Base-by-base conservation (phyloP, 2,888 invertebrate genomes). In the Pyrocoelia pectoralis region DNA sequence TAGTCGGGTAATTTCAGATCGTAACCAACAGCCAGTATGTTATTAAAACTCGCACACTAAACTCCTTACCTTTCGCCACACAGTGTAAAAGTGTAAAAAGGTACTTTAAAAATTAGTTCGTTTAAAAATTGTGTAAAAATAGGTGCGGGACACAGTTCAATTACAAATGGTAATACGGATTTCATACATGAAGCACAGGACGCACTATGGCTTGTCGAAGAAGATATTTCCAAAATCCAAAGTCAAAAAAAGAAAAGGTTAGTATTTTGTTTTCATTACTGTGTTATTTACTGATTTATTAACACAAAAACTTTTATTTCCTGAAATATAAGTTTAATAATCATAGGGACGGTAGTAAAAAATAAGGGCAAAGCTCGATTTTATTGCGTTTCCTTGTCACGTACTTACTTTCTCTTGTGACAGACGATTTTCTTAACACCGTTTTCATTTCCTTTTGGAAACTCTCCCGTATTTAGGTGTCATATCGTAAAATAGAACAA, bases 121-220 rank as follows among this genome's bases (percentile, higher is more conserved):
- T 51, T 57, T 18, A 51, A 28, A 28, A 29, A 41, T 15, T 48
- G 19, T 53, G 46, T 54, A 81, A 85, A 84, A 81, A 86, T 86
- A 86, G 86, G 86, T 79, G 83, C 85, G 70, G 83, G 83, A 78
- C 84, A 84, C 72, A 85, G 85, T 79, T 80, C 79, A 73, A 82
- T 68, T 15, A 24, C 66, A 6, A 65, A 71, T 68, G 69, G 67
- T 53, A 43, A 67, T 15, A 59, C 61, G 54, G 76, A 76, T 62
- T 69, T 75, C 60, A 62, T 79, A 49, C 73, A 75, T 51, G 76
- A 81, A 61, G 77, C 76, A 48, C 78, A 80, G 69, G 79, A 79
- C 63, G 77, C 79, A 61, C 75, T 82, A 70, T 83, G 80, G 78
- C 74, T 79, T 75, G 77, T 76, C 76, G 83, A 83, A 65, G 80